Evolutionary conservation across 2,888 invertebrate species (phyloP).

Genomic region (Nebria brevicollis): DNA sequence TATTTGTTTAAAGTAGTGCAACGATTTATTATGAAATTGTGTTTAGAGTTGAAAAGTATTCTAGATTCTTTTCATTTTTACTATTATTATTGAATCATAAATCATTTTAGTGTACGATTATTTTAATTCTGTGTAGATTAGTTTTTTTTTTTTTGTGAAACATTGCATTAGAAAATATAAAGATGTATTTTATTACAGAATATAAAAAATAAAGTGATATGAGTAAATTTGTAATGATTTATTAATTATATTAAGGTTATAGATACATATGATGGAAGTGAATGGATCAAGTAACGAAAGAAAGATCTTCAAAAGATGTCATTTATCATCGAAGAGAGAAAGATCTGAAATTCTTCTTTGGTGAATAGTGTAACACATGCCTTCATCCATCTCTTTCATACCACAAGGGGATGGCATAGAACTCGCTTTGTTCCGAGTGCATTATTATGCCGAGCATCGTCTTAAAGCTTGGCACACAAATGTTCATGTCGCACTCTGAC

Average conservation of each 20-base stretch:
- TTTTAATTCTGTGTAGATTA: too few relatives aligned
- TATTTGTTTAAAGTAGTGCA: too few relatives aligned
- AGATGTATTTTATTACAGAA: too few relatives aligned
- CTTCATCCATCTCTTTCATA: neutral
- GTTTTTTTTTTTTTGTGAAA: too few relatives aligned
- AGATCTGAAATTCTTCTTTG: neutral
- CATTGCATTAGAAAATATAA: too few relatives aligned
- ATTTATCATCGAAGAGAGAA: neutral
- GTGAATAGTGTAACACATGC: slow-evolving; percentile 2
- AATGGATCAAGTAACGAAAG: neutral
- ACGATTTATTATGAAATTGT: too few relatives aligned
- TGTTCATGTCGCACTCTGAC: slow-evolving; percentile 13
- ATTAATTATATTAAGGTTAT: neutral
- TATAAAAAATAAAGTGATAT: too few relatives aligned
- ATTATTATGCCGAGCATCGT: slow-evolving; percentile 16
- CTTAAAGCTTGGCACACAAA: neutral
- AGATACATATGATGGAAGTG: neutral
- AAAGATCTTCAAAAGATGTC: neutral
- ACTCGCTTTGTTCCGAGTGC: neutral
- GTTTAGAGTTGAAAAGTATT: too few relatives aligned
- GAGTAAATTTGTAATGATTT: neutral
- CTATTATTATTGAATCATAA: too few relatives aligned
- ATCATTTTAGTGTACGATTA: too few relatives aligned
- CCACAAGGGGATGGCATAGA: neutral
- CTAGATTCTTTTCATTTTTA: too few relatives aligned